These are phyloP conservation scores for Leontopithecus rosalia DNA, from an alignment of 2,797 vertebrate genomes.

Conservation along the genomic window DNA sequence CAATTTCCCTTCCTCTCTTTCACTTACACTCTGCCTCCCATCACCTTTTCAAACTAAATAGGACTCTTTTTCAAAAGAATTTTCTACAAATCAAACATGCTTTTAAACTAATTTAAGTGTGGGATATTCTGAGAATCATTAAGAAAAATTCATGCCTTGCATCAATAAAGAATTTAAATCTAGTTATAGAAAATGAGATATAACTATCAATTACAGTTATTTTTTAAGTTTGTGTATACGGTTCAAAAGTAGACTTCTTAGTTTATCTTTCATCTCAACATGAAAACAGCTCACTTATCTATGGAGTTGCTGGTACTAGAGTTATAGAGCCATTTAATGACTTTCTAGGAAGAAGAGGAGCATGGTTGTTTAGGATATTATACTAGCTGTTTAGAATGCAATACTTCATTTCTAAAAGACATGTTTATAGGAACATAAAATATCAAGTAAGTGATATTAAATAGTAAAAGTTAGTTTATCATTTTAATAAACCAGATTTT, in stretches of 20 bases:
- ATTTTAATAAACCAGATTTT: background rate
- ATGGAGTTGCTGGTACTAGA: no score
- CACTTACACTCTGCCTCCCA: background rate
- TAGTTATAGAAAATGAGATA: background rate
- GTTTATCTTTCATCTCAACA: background rate
- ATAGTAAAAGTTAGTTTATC: background rate
- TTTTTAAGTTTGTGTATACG: background rate
- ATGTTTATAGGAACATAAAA: background rate
- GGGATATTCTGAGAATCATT: background rate
- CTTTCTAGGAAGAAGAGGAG: background rate
- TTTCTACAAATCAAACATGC: background rate
- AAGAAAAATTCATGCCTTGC: background rate
- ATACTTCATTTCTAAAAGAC: background rate
- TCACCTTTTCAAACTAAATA: background rate
- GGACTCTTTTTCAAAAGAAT: background rate
- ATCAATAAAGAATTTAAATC: conserved; percentile 17
- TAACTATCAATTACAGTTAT: background rate
- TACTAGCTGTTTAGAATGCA: background rate
- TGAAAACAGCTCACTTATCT: background rate
- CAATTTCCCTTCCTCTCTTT: background rate
- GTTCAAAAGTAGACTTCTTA: background rate
- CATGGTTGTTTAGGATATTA: background rate
- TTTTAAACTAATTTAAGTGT: background rate
- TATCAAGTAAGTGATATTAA: background rate
- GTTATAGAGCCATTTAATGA: background rate